phyloP scores from a whole-genome alignment of 2,888 invertebrate genomes.

The Diploptera punctata region DNA sequence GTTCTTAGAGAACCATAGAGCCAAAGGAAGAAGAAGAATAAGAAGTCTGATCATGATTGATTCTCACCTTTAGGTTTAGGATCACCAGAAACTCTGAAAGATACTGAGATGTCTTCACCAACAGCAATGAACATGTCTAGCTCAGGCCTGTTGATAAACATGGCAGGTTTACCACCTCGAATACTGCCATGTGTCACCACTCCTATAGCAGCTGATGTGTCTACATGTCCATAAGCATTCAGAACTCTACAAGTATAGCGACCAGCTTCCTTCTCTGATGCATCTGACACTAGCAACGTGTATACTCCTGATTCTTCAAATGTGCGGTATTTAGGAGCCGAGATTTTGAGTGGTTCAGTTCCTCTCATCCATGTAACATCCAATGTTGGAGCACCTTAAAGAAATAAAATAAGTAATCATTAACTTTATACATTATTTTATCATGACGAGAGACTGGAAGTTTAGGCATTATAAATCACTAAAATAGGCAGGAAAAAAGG shows the following conservation, averaged over 20 bases:
- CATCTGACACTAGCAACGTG: constrained; percentile 57
- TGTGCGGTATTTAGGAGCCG: constrained; percentile 70
- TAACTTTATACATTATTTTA: no score
- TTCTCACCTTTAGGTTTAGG: constrained; percentile 82
- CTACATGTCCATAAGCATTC: constrained; percentile 74
- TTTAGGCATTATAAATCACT: no score
- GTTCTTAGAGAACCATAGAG: no score
- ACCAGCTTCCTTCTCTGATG: constrained; percentile 49
- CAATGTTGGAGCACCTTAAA: constrained; percentile 59
- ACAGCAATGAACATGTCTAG: constrained; percentile 75
- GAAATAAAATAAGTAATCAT: no score
- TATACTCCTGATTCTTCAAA: constrained; percentile 75
- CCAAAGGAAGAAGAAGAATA: no score
- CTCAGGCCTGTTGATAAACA: constrained; percentile 80
- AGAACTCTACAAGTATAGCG: constrained; percentile 63
- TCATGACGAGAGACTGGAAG: no score
- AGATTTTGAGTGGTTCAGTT: constrained; percentile 57
- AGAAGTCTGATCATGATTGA: no score
- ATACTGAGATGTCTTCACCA: constrained; percentile 83
- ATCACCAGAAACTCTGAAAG: constrained; percentile 81
- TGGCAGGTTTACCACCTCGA: constrained; percentile 75
- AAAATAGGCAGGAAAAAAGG: no score
- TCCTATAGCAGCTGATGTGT: constrained; percentile 75
- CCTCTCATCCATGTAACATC: constrained; percentile 80
- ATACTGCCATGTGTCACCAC: constrained; percentile 62